A percentile compares a stretch with the other conserved stretches of the same genome.
These are phyloP conservation scores for Hydra vulgaris DNA, from an alignment of 30 jellyfish, hydroid and myxozoan species.

Conservation along the genomic window DNA sequence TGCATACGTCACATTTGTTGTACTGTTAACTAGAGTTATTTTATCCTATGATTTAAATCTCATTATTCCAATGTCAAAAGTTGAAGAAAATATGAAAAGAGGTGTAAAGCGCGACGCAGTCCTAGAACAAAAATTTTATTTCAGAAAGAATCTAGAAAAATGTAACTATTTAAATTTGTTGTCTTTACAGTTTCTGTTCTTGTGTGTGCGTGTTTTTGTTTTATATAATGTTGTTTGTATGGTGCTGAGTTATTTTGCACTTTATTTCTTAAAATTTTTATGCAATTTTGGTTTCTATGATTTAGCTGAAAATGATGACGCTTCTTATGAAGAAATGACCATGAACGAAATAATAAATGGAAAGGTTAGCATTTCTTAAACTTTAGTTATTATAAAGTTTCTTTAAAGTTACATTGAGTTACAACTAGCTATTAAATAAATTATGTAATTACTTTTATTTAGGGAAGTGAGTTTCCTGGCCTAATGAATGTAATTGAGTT, in stretches of 20 bases:
- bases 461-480: slow-evolving; percentile 83
- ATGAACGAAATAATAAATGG: slow-evolving; percentile 86
- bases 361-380: slow-evolving; percentile 36
- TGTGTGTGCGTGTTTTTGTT: no score
- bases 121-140: slow-evolving; percentile 56
- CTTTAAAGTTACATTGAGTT: no score
- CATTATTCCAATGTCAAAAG: slow-evolving; percentile 81
- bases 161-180: slow-evolving; percentile 41
- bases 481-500: slow-evolving; percentile 55
- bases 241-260: no score
- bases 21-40: slow-evolving; percentile 60
- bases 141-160: slow-evolving; percentile 67
- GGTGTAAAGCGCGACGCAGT: slow-evolving; percentile 90
- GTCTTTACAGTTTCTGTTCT: no score
- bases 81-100: slow-evolving; percentile 89
- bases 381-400: neutral
- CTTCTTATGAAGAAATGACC: slow-evolving; percentile 59
- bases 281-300: neutral
- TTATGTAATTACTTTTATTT: no score
- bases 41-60: slow-evolving; percentile 50
- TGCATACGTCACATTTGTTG: slow-evolving; percentile 68
- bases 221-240: no score
- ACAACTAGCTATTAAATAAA: no score
- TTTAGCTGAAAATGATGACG: slow-evolving; percentile 13
- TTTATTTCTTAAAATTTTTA: no score